Percentiles rank a stretch among this genome's conserved stretches.
These are phyloP conservation scores for Plebejus argus DNA, from an alignment of 2,888 invertebrate genomes.

Conservation along the genomic window DNA sequence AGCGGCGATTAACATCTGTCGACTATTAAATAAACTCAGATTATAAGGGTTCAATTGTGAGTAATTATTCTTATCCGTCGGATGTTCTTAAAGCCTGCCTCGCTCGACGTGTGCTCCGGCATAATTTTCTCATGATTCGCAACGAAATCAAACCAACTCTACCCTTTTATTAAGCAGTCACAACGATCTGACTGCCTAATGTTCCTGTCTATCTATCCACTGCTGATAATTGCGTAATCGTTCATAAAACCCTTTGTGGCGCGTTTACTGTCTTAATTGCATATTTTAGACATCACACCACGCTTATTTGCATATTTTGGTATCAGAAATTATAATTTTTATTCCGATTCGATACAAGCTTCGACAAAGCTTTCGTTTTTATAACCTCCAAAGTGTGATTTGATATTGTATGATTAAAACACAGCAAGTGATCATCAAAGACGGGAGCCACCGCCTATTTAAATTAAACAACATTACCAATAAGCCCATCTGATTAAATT, in stretches of 20 bases:
- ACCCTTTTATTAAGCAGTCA: conserved; percentile 77
- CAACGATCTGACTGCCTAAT: conserved; percentile 69
- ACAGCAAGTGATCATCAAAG: not conserved
- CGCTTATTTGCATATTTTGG: conserved; percentile 5
- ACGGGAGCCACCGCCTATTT: not conserved
- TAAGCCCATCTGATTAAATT: not conserved
- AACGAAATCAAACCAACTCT: conserved; percentile 71
- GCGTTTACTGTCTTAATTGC: conserved; percentile 19
- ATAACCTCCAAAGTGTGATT: not conserved
- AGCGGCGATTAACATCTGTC: conserved; percentile 79
- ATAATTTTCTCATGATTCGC: conserved; percentile 80
- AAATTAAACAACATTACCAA: not conserved
- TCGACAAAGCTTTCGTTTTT: not conserved
- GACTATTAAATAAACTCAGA: conserved; percentile 78
- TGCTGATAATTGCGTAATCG: conserved; percentile 43
- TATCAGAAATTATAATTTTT: not conserved
- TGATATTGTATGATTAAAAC: too few relatives aligned
- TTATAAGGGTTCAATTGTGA: conserved; percentile 79
- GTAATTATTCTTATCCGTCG: conserved; percentile 81
- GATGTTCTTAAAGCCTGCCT: conserved; percentile 70
- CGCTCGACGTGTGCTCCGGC: conserved; percentile 57
- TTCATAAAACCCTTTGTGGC: conserved; percentile 29
- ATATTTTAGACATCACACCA: not conserved
- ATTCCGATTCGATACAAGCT: not conserved
- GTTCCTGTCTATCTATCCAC: conserved; percentile 57